Base-by-base conservation (phyloP, 2,797 vertebrate genomes). In the Alfaro cultratus region DNA sequence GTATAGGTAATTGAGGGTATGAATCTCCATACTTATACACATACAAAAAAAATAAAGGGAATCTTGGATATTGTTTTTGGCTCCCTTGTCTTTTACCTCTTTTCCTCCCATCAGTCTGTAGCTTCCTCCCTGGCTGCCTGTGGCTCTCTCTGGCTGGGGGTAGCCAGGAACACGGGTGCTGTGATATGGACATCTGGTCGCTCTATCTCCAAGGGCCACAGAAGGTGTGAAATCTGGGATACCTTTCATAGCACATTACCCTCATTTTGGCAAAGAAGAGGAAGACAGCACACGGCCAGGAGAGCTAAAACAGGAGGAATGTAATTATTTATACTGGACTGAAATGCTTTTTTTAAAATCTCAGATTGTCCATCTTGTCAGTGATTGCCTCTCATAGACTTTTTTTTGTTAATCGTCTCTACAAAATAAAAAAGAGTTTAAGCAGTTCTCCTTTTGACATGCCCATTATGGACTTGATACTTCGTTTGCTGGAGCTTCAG, bases 131-230 rank as follows among this genome's bases (percentile, higher is more conserved):
- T 89, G 87, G 83, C 88, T 79, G 84, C 90, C 89, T 73, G 84
- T 92, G 88, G 89, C 90, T 92, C 86, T 85, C 85, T 88, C 92
- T 94, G 88, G 93, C 92, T 80, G 81, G 91, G 93, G 93, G 91
- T 91, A 92, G 92, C 91, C 92, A 94, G 93, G 90, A 94, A 95
- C 94, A 93, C 91, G 89, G 91, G 91, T 92, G 94, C 93, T 94
- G 92, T 94, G 95, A 95, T 95, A 94, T 93, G 92, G 95, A 95
- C 96, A 96, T 95, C 95, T 96, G 96, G 95, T 92, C 93, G 82
- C 92, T 90, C 92, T 85, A 84, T 94, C 93, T 95, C 94, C 87
- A 86, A 91, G 92, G 93, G 92, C 87, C 91, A 94, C 93, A 87
- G 92, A 94, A 94, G 95, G 92, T 95, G 95, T 92, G 93, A 95